Conservation (phyloP, 2,113 vertebrate species). For the Thunnus thynnus region DNA sequence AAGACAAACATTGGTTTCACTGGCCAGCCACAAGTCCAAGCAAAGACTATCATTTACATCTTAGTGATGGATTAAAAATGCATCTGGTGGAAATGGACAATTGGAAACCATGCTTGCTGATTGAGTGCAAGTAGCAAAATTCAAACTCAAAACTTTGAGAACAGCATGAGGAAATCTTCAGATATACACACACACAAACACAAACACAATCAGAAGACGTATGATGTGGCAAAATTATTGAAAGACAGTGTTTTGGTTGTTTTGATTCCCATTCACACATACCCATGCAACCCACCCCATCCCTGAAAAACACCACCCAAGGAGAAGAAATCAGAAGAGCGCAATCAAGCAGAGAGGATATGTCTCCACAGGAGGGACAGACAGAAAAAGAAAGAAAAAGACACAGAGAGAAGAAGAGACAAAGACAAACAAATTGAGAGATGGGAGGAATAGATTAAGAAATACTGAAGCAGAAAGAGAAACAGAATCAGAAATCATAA, state of each 20-base stretch:
- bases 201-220: slow-evolving; percentile 60
- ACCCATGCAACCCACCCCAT: slow-evolving; percentile 10
- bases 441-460: slow-evolving; percentile 42
- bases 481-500: slow-evolving; percentile 21
- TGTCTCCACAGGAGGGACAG: slow-evolving; percentile 69
- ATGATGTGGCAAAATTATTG: slow-evolving; percentile 60
- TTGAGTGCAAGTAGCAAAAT: slow-evolving; percentile 39
- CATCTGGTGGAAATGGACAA: no score
- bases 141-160: slow-evolving; percentile 13
- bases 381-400: slow-evolving; percentile 24
- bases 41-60: no score
- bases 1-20: no score
- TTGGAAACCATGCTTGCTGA: slow-evolving; percentile 29
- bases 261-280: slow-evolving; percentile 52
- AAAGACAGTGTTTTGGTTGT: slow-evolving; percentile 59
- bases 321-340: slow-evolving; percentile 70
- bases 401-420: slow-evolving; percentile 28
- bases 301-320: slow-evolving; percentile 69
- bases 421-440: slow-evolving; percentile 31
- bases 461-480: slow-evolving; percentile 9
- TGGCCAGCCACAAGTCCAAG: no score
- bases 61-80: no score
- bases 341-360: slow-evolving; percentile 74
- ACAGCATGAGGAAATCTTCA: slow-evolving; percentile 40
- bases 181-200: slow-evolving; percentile 22